Evolutionary conservation across 2,888 invertebrate genomes (phyloP).

Genomic region (Dasypogon diadema): DNA sequence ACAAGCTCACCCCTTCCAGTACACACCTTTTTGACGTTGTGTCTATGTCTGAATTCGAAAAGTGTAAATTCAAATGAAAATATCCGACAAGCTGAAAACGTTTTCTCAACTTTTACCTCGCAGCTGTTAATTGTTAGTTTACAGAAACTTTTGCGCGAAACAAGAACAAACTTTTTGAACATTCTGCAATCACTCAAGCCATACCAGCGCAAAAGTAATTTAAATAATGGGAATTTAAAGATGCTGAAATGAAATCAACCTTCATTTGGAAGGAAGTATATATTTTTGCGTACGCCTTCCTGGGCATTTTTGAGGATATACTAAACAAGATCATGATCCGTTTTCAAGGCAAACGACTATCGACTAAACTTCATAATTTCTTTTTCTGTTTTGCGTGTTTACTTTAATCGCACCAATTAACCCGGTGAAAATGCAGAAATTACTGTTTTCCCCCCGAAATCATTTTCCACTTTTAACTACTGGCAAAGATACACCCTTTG

Average conservation of each 20-base stretch:
- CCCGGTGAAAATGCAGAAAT: too few relatives aligned
- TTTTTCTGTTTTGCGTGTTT: conserved; percentile 6
- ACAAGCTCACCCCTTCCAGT: too few relatives aligned
- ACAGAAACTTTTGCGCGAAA: conserved; percentile 28
- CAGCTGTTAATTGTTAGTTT: conserved; percentile 44
- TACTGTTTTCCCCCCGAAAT: too few relatives aligned
- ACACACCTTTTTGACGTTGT: too few relatives aligned
- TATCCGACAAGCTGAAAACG: not conserved
- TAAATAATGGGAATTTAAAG: conserved; percentile 25
- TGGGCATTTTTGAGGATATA: too few relatives aligned
- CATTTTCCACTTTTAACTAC: too few relatives aligned
- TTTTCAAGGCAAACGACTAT: conserved; percentile 1
- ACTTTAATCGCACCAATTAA: not conserved
- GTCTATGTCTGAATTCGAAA: too few relatives aligned
- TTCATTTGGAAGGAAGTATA: too few relatives aligned
- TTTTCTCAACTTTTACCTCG: conserved; percentile 30
- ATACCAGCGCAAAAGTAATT: conserved; percentile 22
- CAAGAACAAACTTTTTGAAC: conserved; percentile 26
- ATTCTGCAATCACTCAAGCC: conserved; percentile 3
- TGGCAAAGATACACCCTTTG: too few relatives aligned
- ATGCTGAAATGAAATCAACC: not conserved
- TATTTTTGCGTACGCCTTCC: too few relatives aligned
- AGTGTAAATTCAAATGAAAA: conserved; percentile 13
- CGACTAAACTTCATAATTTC: conserved; percentile 31
- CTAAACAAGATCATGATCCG: too few relatives aligned